Conservation (phyloP, 2,113 vertebrate genomes). For the Podocnemis expansa region DNA sequence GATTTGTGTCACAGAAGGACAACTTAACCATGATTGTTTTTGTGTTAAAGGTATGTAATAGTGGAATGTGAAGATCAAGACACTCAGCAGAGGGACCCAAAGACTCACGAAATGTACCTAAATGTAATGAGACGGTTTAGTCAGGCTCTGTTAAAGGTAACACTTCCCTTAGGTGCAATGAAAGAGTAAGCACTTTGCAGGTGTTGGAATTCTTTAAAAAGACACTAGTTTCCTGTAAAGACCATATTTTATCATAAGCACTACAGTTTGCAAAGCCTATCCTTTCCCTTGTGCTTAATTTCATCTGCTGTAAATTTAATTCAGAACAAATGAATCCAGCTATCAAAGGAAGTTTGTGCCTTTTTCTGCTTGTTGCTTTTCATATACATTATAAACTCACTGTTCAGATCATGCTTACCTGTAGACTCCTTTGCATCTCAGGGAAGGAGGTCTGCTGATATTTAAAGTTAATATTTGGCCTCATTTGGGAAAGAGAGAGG, state of each 20-base stretch:
- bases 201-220: neutral
- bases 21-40: neutral
- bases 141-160: constrained; percentile 95
- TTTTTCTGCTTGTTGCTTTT: neutral
- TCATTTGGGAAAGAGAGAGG: neutral
- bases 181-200: neutral
- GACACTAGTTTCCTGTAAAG: accelerated
- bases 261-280: neutral
- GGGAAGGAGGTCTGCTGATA: accelerated
- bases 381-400: neutral
- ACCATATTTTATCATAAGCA: accelerated
- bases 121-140: constrained; percentile 98
- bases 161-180: neutral
- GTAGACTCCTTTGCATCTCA: neutral
- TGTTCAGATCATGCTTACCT: neutral
- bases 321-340: neutral
- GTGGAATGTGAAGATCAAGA: constrained; percentile 99
- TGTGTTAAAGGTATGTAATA: constrained; percentile 91
- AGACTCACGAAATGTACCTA: constrained; percentile 98
- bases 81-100: constrained; percentile 95
- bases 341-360: neutral
- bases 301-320: neutral
- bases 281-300: neutral
- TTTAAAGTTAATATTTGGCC: neutral
- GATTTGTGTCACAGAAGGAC: neutral